These are phyloP conservation scores for Drosophila multiciliata DNA, from an alignment of 2,888 invertebrate genomes.

Conservation along the genomic window DNA sequence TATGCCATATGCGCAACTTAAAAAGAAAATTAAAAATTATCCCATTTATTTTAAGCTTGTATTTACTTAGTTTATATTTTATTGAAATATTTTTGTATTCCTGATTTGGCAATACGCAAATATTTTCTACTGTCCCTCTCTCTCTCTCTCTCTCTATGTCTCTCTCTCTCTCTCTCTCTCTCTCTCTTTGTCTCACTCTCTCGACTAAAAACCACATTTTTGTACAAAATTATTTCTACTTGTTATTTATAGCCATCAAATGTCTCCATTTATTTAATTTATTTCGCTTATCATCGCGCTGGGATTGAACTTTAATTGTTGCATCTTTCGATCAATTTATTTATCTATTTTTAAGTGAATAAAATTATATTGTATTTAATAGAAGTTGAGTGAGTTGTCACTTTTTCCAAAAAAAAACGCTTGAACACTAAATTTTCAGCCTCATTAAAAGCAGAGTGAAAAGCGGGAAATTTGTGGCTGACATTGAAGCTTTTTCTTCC, in stretches of 20 bases:
- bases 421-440: conserved; percentile 44
- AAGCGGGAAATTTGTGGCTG: conserved; percentile 40
- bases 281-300: conserved; percentile 2
- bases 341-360: conserved; percentile 8
- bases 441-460: conserved; percentile 49
- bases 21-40: neutral
- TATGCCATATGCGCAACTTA: neutral
- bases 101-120: neutral
- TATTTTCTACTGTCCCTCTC: neutral
- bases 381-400: conserved; percentile 40
- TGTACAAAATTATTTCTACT: neutral
- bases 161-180: neutral
- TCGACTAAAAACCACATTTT: neutral
- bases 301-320: conserved; percentile 1
- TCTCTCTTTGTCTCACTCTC: neutral
- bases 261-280: neutral
- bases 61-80: neutral
- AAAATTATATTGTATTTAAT: conserved; percentile 34
- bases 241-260: neutral
- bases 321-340: neutral
- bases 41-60: neutral
- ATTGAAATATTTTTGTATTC: neutral
- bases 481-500: conserved; percentile 48
- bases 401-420: conserved; percentile 10
- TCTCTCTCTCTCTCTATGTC: fast-evolving